Base-by-base conservation (phyloP, 2,888 invertebrate species). In the Eupithecia tripunctaria region DNA sequence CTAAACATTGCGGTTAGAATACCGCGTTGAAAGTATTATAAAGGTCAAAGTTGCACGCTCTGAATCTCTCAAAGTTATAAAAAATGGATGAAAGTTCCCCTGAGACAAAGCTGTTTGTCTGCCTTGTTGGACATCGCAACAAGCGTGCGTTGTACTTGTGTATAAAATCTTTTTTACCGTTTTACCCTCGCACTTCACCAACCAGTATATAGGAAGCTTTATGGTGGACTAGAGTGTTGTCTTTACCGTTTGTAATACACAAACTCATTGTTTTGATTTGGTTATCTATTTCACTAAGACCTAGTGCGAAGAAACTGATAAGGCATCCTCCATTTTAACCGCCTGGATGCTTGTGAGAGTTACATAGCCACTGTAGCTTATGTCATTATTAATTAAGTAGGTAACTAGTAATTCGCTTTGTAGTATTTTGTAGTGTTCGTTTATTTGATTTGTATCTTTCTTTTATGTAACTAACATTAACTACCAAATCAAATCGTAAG, bases 141-240 rank as follows among this genome's bases (percentile, higher is more conserved):
- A 64, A 64, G 21, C 64, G 64, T 36, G 38, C 38, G 38, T 41
- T 25, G 14, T 38, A 64, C 64, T 38, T 64, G 38, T 14, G 38
- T 64, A 63, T 32, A 38, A 21, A 64, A 64, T 80, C 73, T 79
- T 76, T 82, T 81, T 81, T 79, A 78, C 75, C 71, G 77, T 82
- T 79, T 77, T 82, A 36, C 3, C 62, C 10, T 36, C 36, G 36
- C 38, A 15, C 64, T 25, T 38, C 36, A 63, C 36, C 27, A 36
- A 18, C 62, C 10, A 36, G 32, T 62, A 36, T 21, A 47, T 0
- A 8, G 47, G 2, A 43, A n/a, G n/a, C 3, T 18, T 43, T n/a
- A 8, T 1, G 15, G n/a, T n/a, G 18, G n/a, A 43, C 43, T 6
- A 43, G 43, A 43, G 18, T 43, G 32, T 29, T 32, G 62, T 60